phyloP scores from a whole-genome alignment of 2,797 vertebrate genomes.

The Heterohyrax brucei region DNA sequence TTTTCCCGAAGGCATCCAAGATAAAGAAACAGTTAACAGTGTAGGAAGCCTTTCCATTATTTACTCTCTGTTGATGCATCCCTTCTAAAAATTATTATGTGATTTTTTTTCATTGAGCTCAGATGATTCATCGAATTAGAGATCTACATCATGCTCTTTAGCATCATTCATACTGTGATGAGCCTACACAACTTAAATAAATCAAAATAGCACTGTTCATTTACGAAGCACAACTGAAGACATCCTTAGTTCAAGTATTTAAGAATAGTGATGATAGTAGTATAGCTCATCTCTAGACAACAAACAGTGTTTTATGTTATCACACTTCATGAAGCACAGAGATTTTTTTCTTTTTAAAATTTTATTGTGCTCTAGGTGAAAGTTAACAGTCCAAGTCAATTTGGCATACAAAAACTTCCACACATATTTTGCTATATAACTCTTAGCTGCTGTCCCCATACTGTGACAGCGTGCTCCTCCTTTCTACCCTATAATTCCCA shows the following conservation, averaged over 20 bases:
- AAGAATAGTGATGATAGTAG: background rate
- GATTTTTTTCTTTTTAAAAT: background rate
- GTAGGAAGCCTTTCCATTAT: background rate
- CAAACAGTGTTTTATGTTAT: background rate
- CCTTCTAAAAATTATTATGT: background rate
- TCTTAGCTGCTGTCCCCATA: too few species aligned
- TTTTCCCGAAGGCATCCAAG: slow-evolving; percentile 26
- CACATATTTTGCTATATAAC: too few species aligned
- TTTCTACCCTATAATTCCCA: too few species aligned
- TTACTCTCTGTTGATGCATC: background rate
- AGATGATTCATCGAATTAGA: background rate
- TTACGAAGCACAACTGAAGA: background rate
- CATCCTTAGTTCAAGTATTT: background rate
- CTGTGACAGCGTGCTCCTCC: too few species aligned
- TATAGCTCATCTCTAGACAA: background rate
- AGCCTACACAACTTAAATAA: background rate
- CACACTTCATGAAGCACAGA: background rate
- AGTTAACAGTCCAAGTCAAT: too few species aligned
- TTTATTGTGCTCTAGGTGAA: too few species aligned
- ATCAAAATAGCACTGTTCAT: background rate
- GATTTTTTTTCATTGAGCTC: background rate
- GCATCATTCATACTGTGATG: background rate
- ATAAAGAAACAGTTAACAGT: background rate
- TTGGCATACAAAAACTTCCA: too few species aligned
- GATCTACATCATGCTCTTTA: background rate